These are phyloP conservation scores for Sacculina carcini DNA, from an alignment of 2,888 invertebrate genomes.

Conservation along the genomic window DNA sequence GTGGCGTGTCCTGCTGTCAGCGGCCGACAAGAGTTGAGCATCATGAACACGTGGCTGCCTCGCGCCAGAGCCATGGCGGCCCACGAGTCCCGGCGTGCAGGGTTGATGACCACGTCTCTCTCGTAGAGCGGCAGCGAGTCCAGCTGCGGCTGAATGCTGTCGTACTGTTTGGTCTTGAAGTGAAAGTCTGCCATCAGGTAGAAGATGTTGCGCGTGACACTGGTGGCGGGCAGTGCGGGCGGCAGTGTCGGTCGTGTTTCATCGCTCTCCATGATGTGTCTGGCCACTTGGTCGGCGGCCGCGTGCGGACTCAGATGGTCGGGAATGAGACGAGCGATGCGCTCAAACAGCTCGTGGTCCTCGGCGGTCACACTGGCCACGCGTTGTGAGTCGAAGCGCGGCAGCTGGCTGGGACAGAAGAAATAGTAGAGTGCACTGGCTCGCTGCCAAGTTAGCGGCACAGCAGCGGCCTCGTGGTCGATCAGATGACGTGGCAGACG, in stretches of 20 bases:
- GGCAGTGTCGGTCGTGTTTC: neutral
- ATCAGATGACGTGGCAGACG: slow-evolving; percentile 35
- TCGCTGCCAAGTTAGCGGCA: slow-evolving; percentile 41
- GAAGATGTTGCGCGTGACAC: slow-evolving; percentile 31
- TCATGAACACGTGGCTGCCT: slow-evolving; percentile 48
- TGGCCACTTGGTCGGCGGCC: slow-evolving; percentile 6
- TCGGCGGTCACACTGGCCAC: slow-evolving; percentile 53
- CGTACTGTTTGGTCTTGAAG: slow-evolving; percentile 39
- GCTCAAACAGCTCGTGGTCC: slow-evolving; percentile 41
- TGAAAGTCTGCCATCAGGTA: slow-evolving; percentile 78
- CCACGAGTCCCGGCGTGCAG: slow-evolving; percentile 66
- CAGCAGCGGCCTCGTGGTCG: slow-evolving; percentile 45
- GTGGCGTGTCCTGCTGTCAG: slow-evolving; percentile 19
- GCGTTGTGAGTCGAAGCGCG: slow-evolving; percentile 28
- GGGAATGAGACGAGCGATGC: slow-evolving; percentile 40
- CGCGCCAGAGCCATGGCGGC: slow-evolving; percentile 49
- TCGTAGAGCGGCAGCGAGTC: slow-evolving; percentile 37
- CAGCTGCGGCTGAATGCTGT: slow-evolving; percentile 4
- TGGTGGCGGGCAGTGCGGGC: slow-evolving; percentile 3
- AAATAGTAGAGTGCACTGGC: slow-evolving; percentile 34
- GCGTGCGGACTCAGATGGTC: slow-evolving; percentile 32
- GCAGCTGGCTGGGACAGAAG: slow-evolving; percentile 16
- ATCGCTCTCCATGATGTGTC: slow-evolving; percentile 7
- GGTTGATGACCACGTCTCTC: slow-evolving; percentile 53
- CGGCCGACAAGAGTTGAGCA: slow-evolving; percentile 35